phyloP scores from a whole-genome alignment of 1,140 invertebrate genomes.

The Odontomachus brunneus region DNA sequence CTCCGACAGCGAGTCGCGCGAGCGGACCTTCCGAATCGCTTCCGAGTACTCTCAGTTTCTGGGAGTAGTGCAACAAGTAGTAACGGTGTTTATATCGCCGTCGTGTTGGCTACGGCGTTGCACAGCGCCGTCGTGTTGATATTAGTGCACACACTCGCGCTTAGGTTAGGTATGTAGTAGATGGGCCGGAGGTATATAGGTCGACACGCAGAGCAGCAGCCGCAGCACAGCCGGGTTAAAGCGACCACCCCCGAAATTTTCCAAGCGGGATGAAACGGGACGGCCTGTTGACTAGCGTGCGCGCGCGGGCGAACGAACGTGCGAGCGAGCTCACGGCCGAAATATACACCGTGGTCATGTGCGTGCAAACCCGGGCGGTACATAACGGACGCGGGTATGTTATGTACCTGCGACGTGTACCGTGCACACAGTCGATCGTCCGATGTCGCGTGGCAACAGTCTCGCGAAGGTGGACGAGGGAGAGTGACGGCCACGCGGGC shows the following conservation, averaged over 20 bases:
- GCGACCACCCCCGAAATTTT: slow-evolving; percentile 70
- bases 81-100: slow-evolving; percentile 79
- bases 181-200: slow-evolving; percentile 60
- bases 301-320: too few species aligned
- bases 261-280: slow-evolving; percentile 51
- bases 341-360: slow-evolving; percentile 39
- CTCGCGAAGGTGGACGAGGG: background rate
- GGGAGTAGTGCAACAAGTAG: slow-evolving; percentile 83
- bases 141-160: slow-evolving; percentile 56
- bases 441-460: slow-evolving; percentile 65
- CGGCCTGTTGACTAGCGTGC: slow-evolving; percentile 52
- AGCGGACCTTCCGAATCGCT: slow-evolving; percentile 41
- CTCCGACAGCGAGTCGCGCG: background rate
- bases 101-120: slow-evolving; percentile 61
- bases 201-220: slow-evolving; percentile 32
- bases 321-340: too few species aligned
- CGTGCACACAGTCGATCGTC: slow-evolving; percentile 54
- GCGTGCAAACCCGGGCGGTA: slow-evolving; percentile 5
- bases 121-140: slow-evolving; percentile 61
- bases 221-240: slow-evolving; percentile 55
- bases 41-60: slow-evolving; percentile 72
- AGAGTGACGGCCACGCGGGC: background rate
- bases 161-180: slow-evolving; percentile 38
- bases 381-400: background rate
- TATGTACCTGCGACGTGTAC: background rate